Evolutionary conservation across 2,888 invertebrate species (phyloP).

Genomic region (Luffia ferchaultella): DNA sequence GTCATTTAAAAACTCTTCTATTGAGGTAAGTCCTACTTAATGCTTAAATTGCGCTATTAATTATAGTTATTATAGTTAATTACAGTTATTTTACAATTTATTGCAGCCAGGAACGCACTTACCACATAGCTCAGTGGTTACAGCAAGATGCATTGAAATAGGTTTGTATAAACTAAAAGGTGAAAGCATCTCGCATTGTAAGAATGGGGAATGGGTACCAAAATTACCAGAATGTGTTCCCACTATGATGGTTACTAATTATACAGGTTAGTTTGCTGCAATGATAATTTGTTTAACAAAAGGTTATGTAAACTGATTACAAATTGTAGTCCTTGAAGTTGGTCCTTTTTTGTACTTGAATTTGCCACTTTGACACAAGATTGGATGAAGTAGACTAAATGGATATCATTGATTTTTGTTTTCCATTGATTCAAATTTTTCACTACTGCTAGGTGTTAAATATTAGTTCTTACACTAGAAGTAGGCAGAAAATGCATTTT

Average conservation of each 20-base stretch:
- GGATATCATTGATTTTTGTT: too few relatives aligned
- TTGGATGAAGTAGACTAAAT: too few relatives aligned
- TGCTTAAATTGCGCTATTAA: neutral
- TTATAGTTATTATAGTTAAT: neutral
- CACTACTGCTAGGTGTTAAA: too few relatives aligned
- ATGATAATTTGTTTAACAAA: neutral
- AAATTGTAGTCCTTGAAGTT: too few relatives aligned
- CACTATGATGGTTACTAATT: conserved; percentile 87
- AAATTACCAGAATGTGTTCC: conserved; percentile 84
- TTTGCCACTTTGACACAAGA: too few relatives aligned
- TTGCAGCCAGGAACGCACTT: conserved; percentile 68
- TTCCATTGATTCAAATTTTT: too few relatives aligned
- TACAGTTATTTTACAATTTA: neutral
- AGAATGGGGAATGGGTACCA: conserved; percentile 83
- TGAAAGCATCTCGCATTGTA: conserved; percentile 77
- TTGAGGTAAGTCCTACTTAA: conserved; percentile 66
- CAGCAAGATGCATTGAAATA: conserved; percentile 80
- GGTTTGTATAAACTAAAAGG: conserved; percentile 87
- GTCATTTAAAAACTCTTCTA: conserved; percentile 77
- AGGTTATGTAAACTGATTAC: neutral
- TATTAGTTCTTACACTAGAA: too few relatives aligned
- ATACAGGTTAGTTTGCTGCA: conserved; percentile 70
- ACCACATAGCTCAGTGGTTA: conserved; percentile 80
- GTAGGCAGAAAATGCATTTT: too few relatives aligned
- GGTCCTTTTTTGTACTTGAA: too few relatives aligned